A percentile compares a stretch with the other conserved stretches of the same genome.
Evolutionary conservation across 2,797 vertebrate genomes (phyloP).

Genomic region (Anas georgica): DNA sequence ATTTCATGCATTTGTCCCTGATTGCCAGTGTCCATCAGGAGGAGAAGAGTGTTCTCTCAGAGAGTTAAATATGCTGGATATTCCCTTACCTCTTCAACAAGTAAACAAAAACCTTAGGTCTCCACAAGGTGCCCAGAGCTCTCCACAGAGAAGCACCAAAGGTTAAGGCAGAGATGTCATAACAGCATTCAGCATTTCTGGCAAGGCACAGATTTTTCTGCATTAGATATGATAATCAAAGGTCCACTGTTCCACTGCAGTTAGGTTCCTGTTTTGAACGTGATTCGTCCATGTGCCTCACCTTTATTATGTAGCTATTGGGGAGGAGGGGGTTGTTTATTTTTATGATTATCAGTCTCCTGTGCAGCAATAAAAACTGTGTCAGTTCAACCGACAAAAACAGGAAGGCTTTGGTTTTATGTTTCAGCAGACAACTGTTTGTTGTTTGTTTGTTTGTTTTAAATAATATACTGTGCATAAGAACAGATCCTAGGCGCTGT

Average conservation of each 20-base stretch:
- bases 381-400: conserved; percentile 29
- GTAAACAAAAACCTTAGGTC: background rate
- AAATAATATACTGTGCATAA: conserved; percentile 15
- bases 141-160: background rate
- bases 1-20: background rate
- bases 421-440: conserved; percentile 14
- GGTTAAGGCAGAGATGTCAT: background rate
- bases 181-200: background rate
- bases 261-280: background rate
- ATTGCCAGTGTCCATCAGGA: background rate
- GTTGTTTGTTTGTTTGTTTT: background rate
- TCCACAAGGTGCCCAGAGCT: background rate
- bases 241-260: background rate
- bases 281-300: background rate
- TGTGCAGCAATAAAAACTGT: background rate
- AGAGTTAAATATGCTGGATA: background rate
- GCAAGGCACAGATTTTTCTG: background rate
- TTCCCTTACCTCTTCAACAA: background rate
- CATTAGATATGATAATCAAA: background rate
- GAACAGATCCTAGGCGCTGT: background rate
- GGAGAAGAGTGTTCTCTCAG: background rate
- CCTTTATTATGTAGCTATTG: background rate
- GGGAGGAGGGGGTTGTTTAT: accelerated
- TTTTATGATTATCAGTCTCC: background rate
- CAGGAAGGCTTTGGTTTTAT: conserved; percentile 19